Base-by-base conservation (phyloP, 1,140 invertebrate genomes). In the Megalopta genalis region DNA sequence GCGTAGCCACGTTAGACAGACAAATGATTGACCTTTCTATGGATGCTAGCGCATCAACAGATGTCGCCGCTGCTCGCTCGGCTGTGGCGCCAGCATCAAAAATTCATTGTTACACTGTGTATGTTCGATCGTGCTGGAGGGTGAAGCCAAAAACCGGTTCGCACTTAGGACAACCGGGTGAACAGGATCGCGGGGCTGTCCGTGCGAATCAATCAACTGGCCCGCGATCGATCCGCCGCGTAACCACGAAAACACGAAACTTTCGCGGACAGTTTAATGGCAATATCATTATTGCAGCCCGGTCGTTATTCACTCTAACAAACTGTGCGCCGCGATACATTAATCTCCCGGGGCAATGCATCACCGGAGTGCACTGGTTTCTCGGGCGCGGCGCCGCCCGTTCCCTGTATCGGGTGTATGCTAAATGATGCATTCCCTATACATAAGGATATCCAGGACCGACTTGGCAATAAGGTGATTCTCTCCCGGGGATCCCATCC, bases 331-430 rank as follows among this genome's bases (percentile, higher is more conserved):
- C 54, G 80, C 80, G 83, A 90, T 90, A 84, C 90, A 90, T 92
- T 91, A 91, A 91, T 91, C 89, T 91, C 80, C 68, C 86, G 83
- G 67, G 85, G 85, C 86, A 87, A 92, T 92, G 89, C 90, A 91
- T 91, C 91, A 91, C 86, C 77, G 77, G 46, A 69, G 32, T 25
- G 80, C 81, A 71, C 52, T 73, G 86, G 82, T 88, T 86, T 82
- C 82, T 83, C 81, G 59, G 57, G 68, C 66, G 42, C 42, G 21
- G 16, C 46, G 57, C 7, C 18, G 32, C 78, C 54, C 9, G 54
- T 8, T 37, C 54, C 21, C 54, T n/a, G 63, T 70, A 64, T 62
- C 21, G 23, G 25, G 67, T 49, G 65, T 46, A 76, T 39, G 27
- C 27, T 74, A 65, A 74, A 74, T 25, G 46, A 52, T 74, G 42